Conservation (phyloP, 64 coral and sea anemone species). For the Actinia tenebrosa region DNA sequence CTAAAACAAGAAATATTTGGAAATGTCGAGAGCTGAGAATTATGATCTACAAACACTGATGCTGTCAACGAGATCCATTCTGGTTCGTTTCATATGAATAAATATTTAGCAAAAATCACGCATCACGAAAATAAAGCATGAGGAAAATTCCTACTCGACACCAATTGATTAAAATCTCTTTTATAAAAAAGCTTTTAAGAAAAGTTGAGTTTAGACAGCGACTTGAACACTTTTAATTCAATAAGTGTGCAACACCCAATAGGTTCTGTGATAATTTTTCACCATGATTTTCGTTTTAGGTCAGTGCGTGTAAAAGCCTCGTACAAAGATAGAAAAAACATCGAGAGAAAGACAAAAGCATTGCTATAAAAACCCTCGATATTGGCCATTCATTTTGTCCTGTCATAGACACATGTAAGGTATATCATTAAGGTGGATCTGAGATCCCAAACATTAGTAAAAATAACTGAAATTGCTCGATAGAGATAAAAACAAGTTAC, state of each 20-base stretch:
- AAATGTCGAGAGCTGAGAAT: not conserved
- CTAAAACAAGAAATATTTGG: not conserved
- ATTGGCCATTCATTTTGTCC: conserved; percentile 23
- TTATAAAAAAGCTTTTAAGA: conserved; percentile 5
- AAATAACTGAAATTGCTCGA: not conserved
- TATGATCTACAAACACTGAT: not conserved
- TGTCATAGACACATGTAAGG: conserved; percentile 19
- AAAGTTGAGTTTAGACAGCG: not conserved
- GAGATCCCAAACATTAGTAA: not conserved
- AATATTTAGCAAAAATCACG: conserved; percentile 3
- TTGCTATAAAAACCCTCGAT: not conserved
- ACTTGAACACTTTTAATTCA: conserved; percentile 2
- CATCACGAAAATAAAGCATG: not conserved
- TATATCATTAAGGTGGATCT: conserved; percentile 23
- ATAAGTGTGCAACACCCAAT: not conserved
- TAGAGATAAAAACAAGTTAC: not conserved
- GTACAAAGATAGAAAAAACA: conserved; percentile 23
- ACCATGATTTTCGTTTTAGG: not conserved
- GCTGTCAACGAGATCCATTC: not conserved
- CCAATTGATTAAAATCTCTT: not conserved
- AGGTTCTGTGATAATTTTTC: not conserved
- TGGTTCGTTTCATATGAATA: not conserved
- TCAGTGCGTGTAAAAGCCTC: not conserved
- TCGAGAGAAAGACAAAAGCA: conserved; percentile 3
- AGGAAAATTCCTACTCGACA: not conserved